Conservation (phyloP, 1,140 invertebrate genomes). For the Cherax quadricarinatus region DNA sequence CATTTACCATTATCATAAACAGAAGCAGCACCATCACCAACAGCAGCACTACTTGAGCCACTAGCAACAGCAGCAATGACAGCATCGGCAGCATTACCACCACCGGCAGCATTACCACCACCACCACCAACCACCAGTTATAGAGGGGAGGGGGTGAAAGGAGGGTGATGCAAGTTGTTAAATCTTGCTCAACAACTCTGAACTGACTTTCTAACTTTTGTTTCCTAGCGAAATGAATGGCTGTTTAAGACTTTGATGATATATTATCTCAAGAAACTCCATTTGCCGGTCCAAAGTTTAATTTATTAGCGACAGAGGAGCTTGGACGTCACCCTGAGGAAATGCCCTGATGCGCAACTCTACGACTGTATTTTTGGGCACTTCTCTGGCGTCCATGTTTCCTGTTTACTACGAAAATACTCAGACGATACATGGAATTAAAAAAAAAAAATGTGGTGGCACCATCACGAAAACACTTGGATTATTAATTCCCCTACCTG, state of each 20-base stretch:
- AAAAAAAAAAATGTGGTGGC: no score
- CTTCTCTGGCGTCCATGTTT: neutral
- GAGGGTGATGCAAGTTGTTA: slow-evolving; percentile 62
- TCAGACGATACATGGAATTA: no score
- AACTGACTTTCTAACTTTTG: slow-evolving; percentile 70
- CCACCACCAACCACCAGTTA: neutral
- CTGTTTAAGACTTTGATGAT: slow-evolving; percentile 71
- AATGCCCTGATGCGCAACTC: neutral
- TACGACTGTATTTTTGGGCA: no score
- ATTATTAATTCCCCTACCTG: no score
- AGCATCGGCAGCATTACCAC: no score
- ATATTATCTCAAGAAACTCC: slow-evolving; percentile 71
- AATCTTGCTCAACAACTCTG: slow-evolving; percentile 68
- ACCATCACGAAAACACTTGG: no score
- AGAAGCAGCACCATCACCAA: no score
- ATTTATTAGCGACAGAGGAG: slow-evolving; percentile 65
- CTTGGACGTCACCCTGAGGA: slow-evolving; percentile 39
- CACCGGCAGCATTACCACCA: no score
- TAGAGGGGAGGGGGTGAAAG: neutral
- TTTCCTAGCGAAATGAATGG: slow-evolving; percentile 70
- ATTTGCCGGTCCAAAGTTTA: slow-evolving; percentile 70
- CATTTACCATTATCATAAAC: no score
- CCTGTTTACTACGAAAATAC: no score
- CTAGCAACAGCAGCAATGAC: no score
- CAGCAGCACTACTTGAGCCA: neutral